Base-by-base conservation (phyloP, 2,113 vertebrate species). In the Pseudopipra pipra region DNA sequence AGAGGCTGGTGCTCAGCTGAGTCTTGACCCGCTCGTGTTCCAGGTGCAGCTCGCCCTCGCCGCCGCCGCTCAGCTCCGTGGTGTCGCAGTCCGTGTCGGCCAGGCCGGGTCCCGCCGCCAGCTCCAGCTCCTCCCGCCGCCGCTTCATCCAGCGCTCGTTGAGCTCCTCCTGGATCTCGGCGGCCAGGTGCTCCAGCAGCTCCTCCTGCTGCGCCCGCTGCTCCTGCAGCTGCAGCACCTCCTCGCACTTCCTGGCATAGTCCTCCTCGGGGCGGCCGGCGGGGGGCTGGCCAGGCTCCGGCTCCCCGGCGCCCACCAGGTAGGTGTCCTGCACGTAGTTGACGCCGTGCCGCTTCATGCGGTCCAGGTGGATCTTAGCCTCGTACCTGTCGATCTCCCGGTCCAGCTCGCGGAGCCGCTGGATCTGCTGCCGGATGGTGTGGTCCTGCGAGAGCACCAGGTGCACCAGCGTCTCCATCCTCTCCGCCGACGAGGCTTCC, bases 271-370 rank as follows among this genome's bases (percentile, higher is more conserved):
- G 78, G 43, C 66, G 39, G 88, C 90, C 76, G 92, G 82, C 59
- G 55, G 46, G 75, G 15, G 65, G 63, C 86, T 87, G 91, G 33
- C 83, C 85, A 47, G 75, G 28, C 87, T 95, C 91, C 44, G 89
- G 93, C n/a, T 85, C 80, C 74, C 97, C 98, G 21, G 87, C 21
- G 44, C 58, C 99, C 75, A 98, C 96, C 96, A 99, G 87, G 97
- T 99, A 99, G 9, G 99, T 99, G 96, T 99, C 99, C 97, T 99
- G 99, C 59, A 99, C 98, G 73, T 99, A 99, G 96, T 99, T 99
- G 41, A 98, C 97, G 19, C 99, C 99, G 77, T 99, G 99, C 31
- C 97, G 97, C 94, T 98, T 98, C 93, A 99, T 98, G 85, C 99
- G 98, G 94, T 99, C 99, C 52, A 98, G 95, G 89, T 99, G 99